Percentiles rank a stretch among this genome's conserved stretches.
Evolutionary conservation across 2,113 vertebrate species (phyloP).

Genomic region (Menidia beryllina): DNA sequence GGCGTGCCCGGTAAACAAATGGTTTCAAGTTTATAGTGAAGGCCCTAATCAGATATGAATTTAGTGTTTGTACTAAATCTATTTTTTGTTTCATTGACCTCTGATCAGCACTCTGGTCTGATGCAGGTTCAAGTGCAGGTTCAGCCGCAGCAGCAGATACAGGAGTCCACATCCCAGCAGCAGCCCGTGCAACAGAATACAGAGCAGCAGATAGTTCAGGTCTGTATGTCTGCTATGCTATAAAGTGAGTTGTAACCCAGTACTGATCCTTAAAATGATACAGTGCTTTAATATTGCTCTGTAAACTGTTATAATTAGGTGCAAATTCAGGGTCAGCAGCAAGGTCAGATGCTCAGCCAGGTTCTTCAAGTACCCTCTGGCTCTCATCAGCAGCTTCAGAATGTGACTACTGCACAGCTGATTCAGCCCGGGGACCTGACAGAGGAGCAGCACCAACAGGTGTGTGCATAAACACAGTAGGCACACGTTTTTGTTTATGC

Average conservation of each 20-base stretch:
- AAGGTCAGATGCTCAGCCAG: constrained; percentile 88
- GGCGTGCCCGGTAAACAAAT: constrained; percentile 91
- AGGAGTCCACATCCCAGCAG: constrained; percentile 70
- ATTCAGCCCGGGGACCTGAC: constrained; percentile 94
- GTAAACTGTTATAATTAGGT: constrained; percentile 74
- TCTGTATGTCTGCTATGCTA: constrained; percentile 22
- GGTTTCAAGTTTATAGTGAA: no score
- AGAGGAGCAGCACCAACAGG: constrained; percentile 97
- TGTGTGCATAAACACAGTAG: constrained; percentile 18
- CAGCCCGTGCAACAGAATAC: constrained; percentile 88
- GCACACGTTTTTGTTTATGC: not conserved
- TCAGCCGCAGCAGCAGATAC: constrained; percentile 83
- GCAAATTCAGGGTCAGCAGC: constrained; percentile 92
- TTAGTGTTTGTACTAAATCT: not conserved
- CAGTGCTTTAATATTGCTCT: fast-evolving
- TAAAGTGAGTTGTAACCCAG: not conserved
- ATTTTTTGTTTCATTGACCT: no score
- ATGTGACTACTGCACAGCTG: constrained; percentile 90
- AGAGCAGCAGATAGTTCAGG: constrained; percentile 95
- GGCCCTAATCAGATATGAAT: no score
- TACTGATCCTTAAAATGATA: not conserved
- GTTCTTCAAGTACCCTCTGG: constrained; percentile 88
- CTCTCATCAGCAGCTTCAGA: constrained; percentile 91
- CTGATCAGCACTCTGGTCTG: constrained; percentile 27
- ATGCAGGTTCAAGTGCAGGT: constrained; percentile 75